These are phyloP conservation scores for Pachyseris speciosa DNA, from an alignment of 64 coral and sea anemone genomes.

Conservation along the genomic window DNA sequence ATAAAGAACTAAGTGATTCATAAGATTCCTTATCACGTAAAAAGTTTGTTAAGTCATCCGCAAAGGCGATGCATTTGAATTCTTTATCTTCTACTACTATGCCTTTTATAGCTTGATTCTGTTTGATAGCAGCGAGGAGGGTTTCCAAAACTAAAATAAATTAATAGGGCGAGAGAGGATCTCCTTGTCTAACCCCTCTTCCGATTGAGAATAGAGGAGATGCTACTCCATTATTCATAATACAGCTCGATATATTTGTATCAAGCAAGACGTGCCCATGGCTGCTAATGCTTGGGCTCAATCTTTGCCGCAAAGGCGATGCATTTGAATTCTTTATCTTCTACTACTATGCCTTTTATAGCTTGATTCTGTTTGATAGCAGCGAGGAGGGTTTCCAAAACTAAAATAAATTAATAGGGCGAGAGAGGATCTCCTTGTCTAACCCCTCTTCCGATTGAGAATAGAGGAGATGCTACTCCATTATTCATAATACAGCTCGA, in stretches of 20 bases:
- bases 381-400: constrained; percentile 4
- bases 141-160: constrained; percentile 47
- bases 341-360: constrained; percentile 30
- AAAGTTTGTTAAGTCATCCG: constrained; percentile 44
- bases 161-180: constrained; percentile 29
- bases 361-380: background rate
- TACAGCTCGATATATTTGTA: constrained; percentile 22
- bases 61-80: constrained; percentile 16
- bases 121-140: background rate
- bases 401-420: constrained; percentile 49
- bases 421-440: constrained; percentile 21
- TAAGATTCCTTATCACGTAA: background rate
- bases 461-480: constrained; percentile 18
- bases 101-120: constrained; percentile 17
- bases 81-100: constrained; percentile 3
- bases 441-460: constrained; percentile 5
- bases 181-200: constrained; percentile 20
- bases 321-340: constrained; percentile 7
- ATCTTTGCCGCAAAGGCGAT: constrained; percentile 7
- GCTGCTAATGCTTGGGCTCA: too few relatives aligned
- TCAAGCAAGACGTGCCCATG: constrained; percentile 31
- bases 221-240: constrained; percentile 46
- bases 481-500: constrained; percentile 52
- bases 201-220: constrained; percentile 18
- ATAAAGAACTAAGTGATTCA: background rate